Evolutionary conservation across 2,888 invertebrate genomes (phyloP), one percentile per base, ranked within the genome.

Genomic region (Polydrusus tereticollis): DNA sequence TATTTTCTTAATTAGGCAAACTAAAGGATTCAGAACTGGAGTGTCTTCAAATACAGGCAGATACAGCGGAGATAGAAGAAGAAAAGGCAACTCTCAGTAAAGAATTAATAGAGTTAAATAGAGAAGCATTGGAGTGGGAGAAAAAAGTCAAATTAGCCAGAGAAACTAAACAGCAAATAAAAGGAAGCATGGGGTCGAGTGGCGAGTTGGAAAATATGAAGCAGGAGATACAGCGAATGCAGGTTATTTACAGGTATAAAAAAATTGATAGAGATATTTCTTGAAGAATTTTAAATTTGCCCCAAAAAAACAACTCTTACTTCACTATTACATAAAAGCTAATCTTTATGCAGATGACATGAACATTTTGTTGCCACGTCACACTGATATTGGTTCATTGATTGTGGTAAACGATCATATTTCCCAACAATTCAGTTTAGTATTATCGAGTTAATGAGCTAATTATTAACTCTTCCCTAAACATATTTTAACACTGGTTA

Each of bases 151-250:
- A 92, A 77, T 83, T 94, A 79, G 91, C 93, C 1, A 89, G 90
- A 20, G 94, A 95, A 81, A 88, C 93, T 0, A 90, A 92, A 79
- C 89, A 89, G 77, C 90, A 88, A 80, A 89, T 93, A 58, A 89
- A 90, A 64, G 87, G 89, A 36, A 93, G 93, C 67, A 88, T 89
- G 68, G 88, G 89, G 0, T 85, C 88, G 1, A 89, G 87, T 4
- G 93, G 94, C 1, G 94, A 94, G 83, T 88, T 94, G 18, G 91
- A 90, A 0, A 88, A 88, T 33, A 94, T 95, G 94, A 92, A 89
- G 81, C 88, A 87, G 41, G 95, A 95, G 87, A 94, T 95, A 80
- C 94, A 94, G 79, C 88, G 92, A 77, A 95, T 95, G 95, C 90
- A 93, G 85, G 93, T 94, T 82, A 86, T 81, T 68, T 77, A 77